Percentiles rank a stretch among this genome's conserved stretches.
Evolutionary conservation across 2,113 vertebrate species (phyloP).

Genomic region (Ammodytes dubius): DNA sequence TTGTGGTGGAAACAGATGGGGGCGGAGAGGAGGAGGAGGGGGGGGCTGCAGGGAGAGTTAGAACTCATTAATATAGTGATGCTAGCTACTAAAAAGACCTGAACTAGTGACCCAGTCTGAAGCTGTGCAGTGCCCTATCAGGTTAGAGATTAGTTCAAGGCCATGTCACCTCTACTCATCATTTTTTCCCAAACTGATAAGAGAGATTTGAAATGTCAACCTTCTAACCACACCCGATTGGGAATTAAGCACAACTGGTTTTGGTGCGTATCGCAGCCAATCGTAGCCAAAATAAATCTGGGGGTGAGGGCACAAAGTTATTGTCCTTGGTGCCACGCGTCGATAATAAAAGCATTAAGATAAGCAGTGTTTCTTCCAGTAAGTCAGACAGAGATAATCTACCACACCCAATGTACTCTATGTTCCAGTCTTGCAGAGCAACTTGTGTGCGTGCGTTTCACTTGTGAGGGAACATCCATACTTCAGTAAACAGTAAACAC

Average conservation of each 20-base stretch:
- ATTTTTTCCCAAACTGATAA: background rate
- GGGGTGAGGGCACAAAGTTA: background rate
- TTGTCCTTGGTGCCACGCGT: background rate
- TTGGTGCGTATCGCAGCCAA: background rate
- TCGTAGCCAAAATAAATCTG: background rate
- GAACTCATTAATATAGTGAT: background rate
- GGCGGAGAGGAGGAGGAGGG: background rate
- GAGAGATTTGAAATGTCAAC: background rate
- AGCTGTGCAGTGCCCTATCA: background rate
- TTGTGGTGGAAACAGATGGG: background rate
- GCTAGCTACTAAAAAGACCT: background rate
- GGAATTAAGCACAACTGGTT: background rate
- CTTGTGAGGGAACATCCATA: conserved; percentile 36
- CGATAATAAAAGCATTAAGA: conserved; percentile 48
- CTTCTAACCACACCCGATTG: background rate
- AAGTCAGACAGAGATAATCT: conserved; percentile 51
- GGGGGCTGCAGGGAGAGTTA: background rate
- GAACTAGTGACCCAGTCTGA: background rate
- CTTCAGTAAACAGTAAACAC: conserved; percentile 8
- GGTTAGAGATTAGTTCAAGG: background rate
- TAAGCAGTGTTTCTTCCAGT: conserved; percentile 50
- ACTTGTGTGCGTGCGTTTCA: conserved; percentile 30
- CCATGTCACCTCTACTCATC: background rate
- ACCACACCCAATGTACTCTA: conserved; percentile 52
- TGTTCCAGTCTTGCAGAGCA: conserved; percentile 45